These are phyloP conservation scores for Odontomachus brunneus DNA, from an alignment of 1,140 invertebrate genomes.

Conservation along the genomic window DNA sequence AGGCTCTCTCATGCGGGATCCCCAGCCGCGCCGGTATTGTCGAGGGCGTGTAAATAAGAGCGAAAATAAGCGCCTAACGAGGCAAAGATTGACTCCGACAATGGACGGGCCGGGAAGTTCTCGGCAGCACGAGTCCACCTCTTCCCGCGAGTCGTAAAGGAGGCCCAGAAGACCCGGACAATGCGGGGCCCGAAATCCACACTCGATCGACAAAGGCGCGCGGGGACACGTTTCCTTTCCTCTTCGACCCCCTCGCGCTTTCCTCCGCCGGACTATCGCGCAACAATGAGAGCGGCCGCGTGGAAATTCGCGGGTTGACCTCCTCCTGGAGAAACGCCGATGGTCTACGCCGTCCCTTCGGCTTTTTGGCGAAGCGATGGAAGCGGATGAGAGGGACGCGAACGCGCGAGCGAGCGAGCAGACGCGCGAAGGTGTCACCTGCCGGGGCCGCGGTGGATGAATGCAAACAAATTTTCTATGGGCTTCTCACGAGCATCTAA, in stretches of 20 bases:
- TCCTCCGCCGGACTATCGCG: constrained; percentile 14
- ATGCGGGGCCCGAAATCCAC: constrained; percentile 75
- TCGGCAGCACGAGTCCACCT: constrained; percentile 69
- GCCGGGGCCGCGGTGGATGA: constrained; percentile 69
- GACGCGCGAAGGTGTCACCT: constrained; percentile 72
- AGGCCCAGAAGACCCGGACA: constrained; percentile 63
- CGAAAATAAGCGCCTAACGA: constrained; percentile 85
- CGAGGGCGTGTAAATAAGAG: constrained; percentile 78
- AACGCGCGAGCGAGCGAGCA: constrained; percentile 17
- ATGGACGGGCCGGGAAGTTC: constrained; percentile 65
- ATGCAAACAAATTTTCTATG: constrained; percentile 84
- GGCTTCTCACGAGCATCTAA: constrained; percentile 79
- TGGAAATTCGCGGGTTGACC: constrained; percentile 83
- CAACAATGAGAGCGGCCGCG: constrained; percentile 67
- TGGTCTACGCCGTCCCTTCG: neutral
- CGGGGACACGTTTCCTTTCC: neutral
- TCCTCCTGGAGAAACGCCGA: constrained; percentile 7
- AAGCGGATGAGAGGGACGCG: constrained; percentile 51
- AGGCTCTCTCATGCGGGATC: neutral
- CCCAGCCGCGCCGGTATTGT: constrained; percentile 50
- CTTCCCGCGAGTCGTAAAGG: constrained; percentile 56
- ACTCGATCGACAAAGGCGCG: constrained; percentile 59
- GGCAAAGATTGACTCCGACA: constrained; percentile 85
- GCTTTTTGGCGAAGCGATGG: constrained; percentile 36
- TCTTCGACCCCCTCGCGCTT: neutral